Evolutionary conservation across 2,888 invertebrate genomes (phyloP).

Genomic region (Alviniconcha strummeri): DNA sequence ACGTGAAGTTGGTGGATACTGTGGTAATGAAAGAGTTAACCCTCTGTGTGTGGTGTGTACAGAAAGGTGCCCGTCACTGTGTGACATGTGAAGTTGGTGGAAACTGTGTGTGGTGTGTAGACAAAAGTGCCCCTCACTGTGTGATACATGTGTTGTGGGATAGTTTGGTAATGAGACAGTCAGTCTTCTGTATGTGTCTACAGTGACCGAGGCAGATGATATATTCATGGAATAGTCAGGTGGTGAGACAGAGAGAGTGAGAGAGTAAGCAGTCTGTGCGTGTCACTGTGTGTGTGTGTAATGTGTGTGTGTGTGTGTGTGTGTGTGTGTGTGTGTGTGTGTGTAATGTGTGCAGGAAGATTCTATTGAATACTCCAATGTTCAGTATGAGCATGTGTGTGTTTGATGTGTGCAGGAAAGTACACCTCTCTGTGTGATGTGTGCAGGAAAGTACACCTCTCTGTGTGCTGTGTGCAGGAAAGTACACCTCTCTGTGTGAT

Average conservation of each 20-base stretch:
- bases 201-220: background rate
- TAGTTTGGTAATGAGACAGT: background rate
- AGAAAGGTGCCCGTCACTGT: constrained; percentile 94
- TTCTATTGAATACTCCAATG: background rate
- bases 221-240: background rate
- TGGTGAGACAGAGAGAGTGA: background rate
- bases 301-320: background rate
- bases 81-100: constrained; percentile 83
- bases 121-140: background rate
- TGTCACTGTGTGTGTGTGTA: background rate
- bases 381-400: constrained; percentile 45
- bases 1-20: constrained; percentile 75
- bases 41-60: constrained; percentile 50
- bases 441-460: constrained; percentile 95
- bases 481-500: constrained; percentile 95
- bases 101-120: constrained; percentile 68
- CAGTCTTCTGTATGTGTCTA: background rate
- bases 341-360: background rate
- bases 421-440: constrained; percentile 96
- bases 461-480: constrained; percentile 96
- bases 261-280: too few relatives aligned
- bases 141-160: background rate
- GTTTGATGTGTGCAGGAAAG: constrained; percentile 75
- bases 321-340: background rate
- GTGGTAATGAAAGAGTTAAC: background rate